Conservation (phyloP, 1,140 invertebrate genomes). For the Pachypeltis micranthus region DNA sequence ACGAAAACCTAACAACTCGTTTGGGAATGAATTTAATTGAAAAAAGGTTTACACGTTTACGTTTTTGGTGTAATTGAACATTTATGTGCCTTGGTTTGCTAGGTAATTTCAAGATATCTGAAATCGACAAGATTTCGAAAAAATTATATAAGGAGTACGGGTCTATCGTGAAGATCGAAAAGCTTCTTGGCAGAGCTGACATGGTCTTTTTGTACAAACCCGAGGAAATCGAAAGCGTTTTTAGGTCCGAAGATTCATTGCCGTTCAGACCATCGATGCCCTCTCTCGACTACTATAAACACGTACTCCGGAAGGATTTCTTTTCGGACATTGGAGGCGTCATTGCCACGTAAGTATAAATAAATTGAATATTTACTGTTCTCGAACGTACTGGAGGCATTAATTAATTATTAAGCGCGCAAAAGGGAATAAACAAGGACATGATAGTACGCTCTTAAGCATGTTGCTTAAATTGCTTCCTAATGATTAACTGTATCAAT, state of each 20-base stretch:
- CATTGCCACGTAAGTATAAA: constrained; percentile 59
- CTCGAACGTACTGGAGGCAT: too few relatives aligned
- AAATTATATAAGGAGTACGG: constrained; percentile 52
- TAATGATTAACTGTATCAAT: too few relatives aligned
- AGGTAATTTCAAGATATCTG: constrained; percentile 60
- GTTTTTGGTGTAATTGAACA: not conserved
- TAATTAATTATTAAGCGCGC: too few relatives aligned
- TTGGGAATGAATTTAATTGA: not conserved
- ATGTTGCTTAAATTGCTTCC: too few relatives aligned
- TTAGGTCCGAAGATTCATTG: constrained; percentile 59
- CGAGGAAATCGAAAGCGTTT: constrained; percentile 60
- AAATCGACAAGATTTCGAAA: constrained; percentile 59
- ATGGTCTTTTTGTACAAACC: constrained; percentile 66
- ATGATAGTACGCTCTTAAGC: too few relatives aligned
- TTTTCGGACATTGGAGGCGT: constrained; percentile 59
- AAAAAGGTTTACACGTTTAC: not conserved
- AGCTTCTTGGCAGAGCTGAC: constrained; percentile 62
- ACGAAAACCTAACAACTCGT: not conserved
- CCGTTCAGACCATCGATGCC: constrained; percentile 67
- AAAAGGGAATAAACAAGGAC: too few relatives aligned
- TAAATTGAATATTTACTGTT: not conserved
- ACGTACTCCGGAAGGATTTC: constrained; percentile 55
- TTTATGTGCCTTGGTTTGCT: constrained; percentile 6
- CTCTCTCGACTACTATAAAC: constrained; percentile 64
- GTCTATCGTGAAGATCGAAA: constrained; percentile 58